Percentiles rank a stretch among this genome's conserved stretches.
phyloP scores from a whole-genome alignment of 2,113 vertebrate species.

The Nesoenas mayeri region DNA sequence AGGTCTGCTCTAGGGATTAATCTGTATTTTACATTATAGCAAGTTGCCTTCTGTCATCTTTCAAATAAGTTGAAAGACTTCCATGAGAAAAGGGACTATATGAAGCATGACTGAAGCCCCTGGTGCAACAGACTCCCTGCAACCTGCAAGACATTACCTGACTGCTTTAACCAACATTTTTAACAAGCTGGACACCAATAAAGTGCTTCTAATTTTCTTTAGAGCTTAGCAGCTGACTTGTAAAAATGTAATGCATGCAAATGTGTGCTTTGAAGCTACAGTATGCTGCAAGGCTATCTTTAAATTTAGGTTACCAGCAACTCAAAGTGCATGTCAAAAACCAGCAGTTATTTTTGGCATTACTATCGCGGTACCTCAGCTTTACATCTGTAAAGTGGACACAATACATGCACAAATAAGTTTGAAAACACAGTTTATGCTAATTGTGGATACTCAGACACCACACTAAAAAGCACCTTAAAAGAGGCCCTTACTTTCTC shows the following conservation, averaged over 20 bases:
- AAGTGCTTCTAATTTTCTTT: background rate
- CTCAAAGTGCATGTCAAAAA: background rate
- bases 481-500: background rate
- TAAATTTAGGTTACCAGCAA: background rate
- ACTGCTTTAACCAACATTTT: background rate
- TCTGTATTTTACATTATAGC: background rate
- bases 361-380: background rate
- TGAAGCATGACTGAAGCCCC: background rate
- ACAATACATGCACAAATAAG: background rate
- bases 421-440: background rate
- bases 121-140: background rate
- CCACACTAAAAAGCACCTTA: background rate
- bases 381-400: background rate
- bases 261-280: background rate
- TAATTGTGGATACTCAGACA: background rate
- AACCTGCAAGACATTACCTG: background rate
- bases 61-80: background rate
- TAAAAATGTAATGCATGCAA: background rate
- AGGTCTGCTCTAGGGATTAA: background rate
- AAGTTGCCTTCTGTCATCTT: background rate
- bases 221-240: background rate
- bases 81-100: background rate
- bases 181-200: rapidly evolving
- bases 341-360: background rate
- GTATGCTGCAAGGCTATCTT: background rate